Base-by-base conservation (phyloP, 2,888 invertebrate species). In the Magallana nippona region DNA sequence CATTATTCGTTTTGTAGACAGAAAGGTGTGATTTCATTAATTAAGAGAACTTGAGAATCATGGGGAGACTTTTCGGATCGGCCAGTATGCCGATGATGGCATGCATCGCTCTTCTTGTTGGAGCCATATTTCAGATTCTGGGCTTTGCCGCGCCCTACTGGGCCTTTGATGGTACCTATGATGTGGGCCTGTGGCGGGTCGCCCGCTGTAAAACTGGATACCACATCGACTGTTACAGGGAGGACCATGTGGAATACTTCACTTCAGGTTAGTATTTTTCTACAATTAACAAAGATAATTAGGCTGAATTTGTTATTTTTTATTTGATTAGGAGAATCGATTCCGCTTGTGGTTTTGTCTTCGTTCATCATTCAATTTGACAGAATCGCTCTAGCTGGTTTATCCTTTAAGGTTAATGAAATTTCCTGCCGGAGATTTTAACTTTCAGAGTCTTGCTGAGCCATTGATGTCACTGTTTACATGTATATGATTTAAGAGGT, bases 171-270 rank as follows among this genome's bases (percentile, higher is more conserved):
- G 87, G 83, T 2, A 56, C 55, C 0, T 77, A 87, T 57, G 89
- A 89, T 60, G 88, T 89, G n/a, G 92, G 92, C 10, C 84, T 92
- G 19, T 92, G 92, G 92, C 83, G 91, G 55, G 85, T 88, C 15
- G 89, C 89, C 22, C 84, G 82, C 13, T 92, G 92, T 82, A n/a
- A 79, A 13, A 79, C 78, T 10, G 60, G 86, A 1, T 82, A 63
- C 10, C 63, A 84, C 32, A 78, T 78, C n/a, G 88, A 88, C 27
- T 91, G 91, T 83, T 90, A 88, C 58, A 85, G 85, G 17, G 85
- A 86, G 15, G 89, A 90, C 58, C 88, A 88, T 57, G 77, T 87
- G 83, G 87, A 81, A 79, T 82, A 83, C 81, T 84, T 84, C n/a
- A 55, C 82, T 19, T 79, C 81, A 82, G 83, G 88, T 88, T 84